phyloP scores from a whole-genome alignment of 2,113 vertebrate genomes.

The Ceratotherium simum region DNA sequence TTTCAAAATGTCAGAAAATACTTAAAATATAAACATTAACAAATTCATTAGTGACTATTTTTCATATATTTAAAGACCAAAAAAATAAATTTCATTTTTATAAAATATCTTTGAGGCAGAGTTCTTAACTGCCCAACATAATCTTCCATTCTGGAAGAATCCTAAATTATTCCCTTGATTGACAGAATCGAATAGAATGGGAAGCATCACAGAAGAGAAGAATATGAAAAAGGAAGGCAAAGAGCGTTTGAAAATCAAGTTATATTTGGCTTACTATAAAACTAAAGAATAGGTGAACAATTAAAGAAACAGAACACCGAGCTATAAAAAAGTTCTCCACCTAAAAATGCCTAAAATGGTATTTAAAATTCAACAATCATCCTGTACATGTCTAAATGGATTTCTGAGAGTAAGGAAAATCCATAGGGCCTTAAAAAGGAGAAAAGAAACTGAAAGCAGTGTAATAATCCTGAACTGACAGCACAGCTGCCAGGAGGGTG shows the following conservation, averaged over 20 bases:
- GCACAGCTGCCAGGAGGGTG: background rate
- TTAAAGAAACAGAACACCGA: background rate
- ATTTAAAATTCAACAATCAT: slow-evolving; percentile 23
- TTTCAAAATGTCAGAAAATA: background rate
- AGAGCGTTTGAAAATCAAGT: background rate
- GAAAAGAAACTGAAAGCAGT: background rate
- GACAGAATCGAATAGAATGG: background rate
- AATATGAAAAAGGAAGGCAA: background rate
- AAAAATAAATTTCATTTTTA: background rate
- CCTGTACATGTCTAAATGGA: background rate
- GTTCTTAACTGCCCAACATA: background rate
- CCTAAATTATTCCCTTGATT: background rate
- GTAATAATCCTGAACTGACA: background rate
- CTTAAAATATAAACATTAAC: slow-evolving; percentile 10
- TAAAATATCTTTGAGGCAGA: slow-evolving; percentile 20
- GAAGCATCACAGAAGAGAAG: background rate
- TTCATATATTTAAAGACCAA: slow-evolving; percentile 3
- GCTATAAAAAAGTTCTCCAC: background rate
- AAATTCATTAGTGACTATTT: background rate
- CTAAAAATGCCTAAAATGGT: slow-evolving; percentile 9
- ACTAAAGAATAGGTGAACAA: background rate
- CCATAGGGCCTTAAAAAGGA: background rate
- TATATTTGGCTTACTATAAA: slow-evolving; percentile 18
- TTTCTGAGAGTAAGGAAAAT: background rate
- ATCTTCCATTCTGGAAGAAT: slow-evolving; percentile 26